Evolutionary conservation across 1,140 invertebrate species (phyloP).

Genomic region (Plutomurus gul): DNA sequence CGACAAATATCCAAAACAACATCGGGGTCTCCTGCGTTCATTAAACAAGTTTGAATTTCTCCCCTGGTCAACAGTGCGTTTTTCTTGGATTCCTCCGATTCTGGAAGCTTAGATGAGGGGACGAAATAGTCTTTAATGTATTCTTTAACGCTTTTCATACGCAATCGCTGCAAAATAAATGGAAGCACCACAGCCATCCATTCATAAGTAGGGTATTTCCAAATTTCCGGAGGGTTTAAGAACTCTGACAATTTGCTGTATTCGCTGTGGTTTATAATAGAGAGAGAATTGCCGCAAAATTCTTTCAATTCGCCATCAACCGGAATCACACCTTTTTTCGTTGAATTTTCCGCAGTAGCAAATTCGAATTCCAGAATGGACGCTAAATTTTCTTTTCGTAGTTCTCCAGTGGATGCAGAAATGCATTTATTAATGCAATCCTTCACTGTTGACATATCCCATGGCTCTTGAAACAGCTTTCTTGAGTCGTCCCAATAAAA

Average conservation of each 20-base stretch:
- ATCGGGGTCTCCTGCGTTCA: neutral
- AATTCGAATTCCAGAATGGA: too few relatives aligned
- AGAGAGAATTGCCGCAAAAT: neutral
- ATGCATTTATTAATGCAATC: neutral
- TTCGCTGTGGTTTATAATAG: neutral
- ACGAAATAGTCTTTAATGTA: neutral
- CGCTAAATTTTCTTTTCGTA: neutral
- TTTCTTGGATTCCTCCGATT: neutral
- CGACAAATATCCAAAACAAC: neutral
- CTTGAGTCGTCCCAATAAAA: neutral
- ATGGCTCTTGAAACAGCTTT: neutral
- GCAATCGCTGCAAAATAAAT: neutral
- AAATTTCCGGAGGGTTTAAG: neutral
- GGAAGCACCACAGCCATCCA: neutral
- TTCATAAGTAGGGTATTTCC: neutral
- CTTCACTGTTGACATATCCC: neutral
- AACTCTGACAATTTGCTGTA: neutral
- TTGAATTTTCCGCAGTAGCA: too few relatives aligned
- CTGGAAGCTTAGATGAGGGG: neutral
- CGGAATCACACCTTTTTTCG: neutral
- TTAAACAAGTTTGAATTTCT: slow-evolving; percentile 10
- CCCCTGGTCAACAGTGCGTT: neutral
- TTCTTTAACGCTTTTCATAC: neutral
- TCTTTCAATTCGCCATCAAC: neutral
- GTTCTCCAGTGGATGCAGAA: neutral